Percentiles rank a stretch among this genome's conserved stretches.
These are phyloP conservation scores for Chouioia cunea DNA, from an alignment of 2,888 invertebrate species.

Conservation along the genomic window DNA sequence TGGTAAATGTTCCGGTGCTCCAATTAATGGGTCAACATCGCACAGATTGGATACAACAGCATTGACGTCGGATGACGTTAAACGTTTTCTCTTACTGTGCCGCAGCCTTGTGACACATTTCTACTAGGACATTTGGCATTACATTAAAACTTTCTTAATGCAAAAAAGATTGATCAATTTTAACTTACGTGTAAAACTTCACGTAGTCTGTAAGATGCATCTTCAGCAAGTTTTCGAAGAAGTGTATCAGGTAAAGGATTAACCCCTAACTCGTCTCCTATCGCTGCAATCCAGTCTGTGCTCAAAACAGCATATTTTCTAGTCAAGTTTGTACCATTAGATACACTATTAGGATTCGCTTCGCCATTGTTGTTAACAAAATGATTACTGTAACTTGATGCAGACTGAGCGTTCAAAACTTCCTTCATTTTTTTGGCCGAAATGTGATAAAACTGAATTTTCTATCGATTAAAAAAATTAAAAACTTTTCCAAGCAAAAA, in stretches of 20 bases:
- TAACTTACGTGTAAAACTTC: slow-evolving; percentile 63
- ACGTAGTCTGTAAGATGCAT: slow-evolving; percentile 65
- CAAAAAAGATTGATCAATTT: background rate
- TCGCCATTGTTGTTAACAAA: slow-evolving; percentile 64
- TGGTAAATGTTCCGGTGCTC: slow-evolving; percentile 61
- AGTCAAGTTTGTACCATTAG: slow-evolving; percentile 57
- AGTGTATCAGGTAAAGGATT: slow-evolving; percentile 63
- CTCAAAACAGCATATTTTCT: slow-evolving; percentile 64
- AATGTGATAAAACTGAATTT: background rate
- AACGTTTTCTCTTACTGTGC: slow-evolving; percentile 62
- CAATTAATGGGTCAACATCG: slow-evolving; percentile 64
- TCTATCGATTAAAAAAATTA: background rate
- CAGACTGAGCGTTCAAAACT: slow-evolving; percentile 56
- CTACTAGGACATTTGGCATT: slow-evolving; percentile 50
- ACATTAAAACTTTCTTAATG: background rate
- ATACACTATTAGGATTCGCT: slow-evolving; percentile 55
- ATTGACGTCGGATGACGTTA: slow-evolving; percentile 63
- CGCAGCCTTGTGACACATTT: slow-evolving; percentile 66
- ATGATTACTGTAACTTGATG: slow-evolving; percentile 59
- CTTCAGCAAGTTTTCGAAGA: slow-evolving; percentile 62
- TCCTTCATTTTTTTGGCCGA: slow-evolving; percentile 59
- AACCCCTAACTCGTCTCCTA: slow-evolving; percentile 65
- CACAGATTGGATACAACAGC: slow-evolving; percentile 64
- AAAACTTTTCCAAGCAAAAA: slow-evolving; percentile 12
- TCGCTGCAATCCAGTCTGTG: slow-evolving; percentile 64